Conservation (phyloP, 2,888 invertebrate species). For the Dryococelus australis region DNA sequence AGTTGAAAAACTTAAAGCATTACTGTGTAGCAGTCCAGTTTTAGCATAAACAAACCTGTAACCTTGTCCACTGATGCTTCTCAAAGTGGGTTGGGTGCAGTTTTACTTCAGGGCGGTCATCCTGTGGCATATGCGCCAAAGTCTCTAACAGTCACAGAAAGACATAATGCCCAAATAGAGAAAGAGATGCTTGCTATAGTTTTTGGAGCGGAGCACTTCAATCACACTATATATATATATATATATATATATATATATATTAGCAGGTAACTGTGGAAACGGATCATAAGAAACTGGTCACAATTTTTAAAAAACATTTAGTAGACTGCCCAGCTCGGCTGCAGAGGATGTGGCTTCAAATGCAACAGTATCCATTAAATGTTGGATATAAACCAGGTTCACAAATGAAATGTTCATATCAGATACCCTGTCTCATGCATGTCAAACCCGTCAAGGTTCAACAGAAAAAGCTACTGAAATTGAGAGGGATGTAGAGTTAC, state of each 20-base stretch:
- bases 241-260: background rate
- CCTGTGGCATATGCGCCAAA: background rate
- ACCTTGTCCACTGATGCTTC: background rate
- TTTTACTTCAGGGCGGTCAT: background rate
- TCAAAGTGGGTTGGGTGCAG: conserved; percentile 10
- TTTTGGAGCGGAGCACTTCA: background rate
- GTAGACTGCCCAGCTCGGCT: background rate
- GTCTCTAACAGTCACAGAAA: background rate
- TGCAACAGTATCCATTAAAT: background rate
- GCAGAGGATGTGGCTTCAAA: background rate
- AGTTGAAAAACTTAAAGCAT: background rate
- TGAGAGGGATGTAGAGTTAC: background rate
- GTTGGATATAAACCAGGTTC: background rate
- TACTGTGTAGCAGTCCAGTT: background rate
- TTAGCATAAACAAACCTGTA: background rate
- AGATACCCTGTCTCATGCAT: background rate
- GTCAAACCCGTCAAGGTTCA: background rate
- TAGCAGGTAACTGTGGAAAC: background rate
- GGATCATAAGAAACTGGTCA: background rate
- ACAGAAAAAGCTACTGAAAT: background rate
- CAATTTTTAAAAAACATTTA: background rate
- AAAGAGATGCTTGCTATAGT: background rate
- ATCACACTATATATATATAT: too few species aligned
- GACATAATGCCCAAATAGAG: background rate
- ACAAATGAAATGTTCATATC: background rate